These are phyloP conservation scores for Tetramorium alpestre DNA, from an alignment of 1,140 invertebrate species.

Conservation along the genomic window DNA sequence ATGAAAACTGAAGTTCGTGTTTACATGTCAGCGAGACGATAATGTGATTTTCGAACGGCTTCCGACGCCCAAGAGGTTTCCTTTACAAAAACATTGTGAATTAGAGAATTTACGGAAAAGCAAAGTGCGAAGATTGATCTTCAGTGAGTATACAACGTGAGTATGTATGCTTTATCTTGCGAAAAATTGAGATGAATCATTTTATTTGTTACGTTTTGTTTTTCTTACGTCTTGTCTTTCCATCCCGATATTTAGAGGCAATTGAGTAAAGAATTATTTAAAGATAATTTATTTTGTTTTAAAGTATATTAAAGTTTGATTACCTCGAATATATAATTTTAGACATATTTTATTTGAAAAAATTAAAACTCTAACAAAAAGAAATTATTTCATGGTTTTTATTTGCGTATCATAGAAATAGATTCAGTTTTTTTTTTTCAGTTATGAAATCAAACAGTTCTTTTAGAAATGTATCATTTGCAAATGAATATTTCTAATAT, in stretches of 20 bases:
- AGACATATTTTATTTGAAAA: not conserved
- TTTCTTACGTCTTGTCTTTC: too few relatives aligned
- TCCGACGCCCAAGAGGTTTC: not conserved
- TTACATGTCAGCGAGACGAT: not conserved
- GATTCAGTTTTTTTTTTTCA: not conserved
- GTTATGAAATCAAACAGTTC: not conserved
- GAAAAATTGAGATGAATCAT: not conserved
- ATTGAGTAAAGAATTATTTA: not conserved
- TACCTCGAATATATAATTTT: not conserved
- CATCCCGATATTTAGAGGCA: not conserved
- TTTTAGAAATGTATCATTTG: not conserved
- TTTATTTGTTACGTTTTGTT: not conserved
- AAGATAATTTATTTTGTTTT: not conserved
- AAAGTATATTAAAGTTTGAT: not conserved
- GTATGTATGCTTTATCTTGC: too few relatives aligned
- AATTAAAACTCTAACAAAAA: not conserved
- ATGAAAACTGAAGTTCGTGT: conserved; percentile 45
- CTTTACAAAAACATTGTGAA: not conserved
- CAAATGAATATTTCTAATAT: not conserved
- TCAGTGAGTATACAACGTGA: not conserved
- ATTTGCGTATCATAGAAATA: not conserved
- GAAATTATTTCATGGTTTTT: not conserved
- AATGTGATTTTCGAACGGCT: not conserved
- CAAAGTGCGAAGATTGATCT: not conserved
- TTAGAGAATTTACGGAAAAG: not conserved